Evolutionary conservation across 2,113 vertebrate species (phyloP), one percentile per base, ranked within the genome.

Genomic region (Picathartes gymnocephalus): DNA sequence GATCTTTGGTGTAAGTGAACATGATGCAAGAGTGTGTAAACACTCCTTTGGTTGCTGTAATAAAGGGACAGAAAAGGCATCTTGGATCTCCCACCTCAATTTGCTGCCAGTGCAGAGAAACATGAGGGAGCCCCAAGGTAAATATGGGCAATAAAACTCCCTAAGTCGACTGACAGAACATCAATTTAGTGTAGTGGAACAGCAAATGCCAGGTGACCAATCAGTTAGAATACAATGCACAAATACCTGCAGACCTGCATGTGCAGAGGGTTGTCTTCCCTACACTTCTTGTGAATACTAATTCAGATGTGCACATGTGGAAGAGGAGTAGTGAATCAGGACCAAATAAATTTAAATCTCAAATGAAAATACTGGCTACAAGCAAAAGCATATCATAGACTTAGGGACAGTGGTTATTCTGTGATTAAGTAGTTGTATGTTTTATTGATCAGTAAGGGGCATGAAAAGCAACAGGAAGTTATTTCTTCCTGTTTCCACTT

Each of bases 111-210:
- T 11, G 50, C 42, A 86, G 62, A 61, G 74, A 77, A 71, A 92
- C 53, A 25, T 15, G 60, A 95, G 45, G 77, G 68, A 92, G 33
- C 31, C 77, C 48, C 33, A 90, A 61, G 83, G 72, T 76, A 84
- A 90, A 95, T 81, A 53, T 14, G 53, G 93, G 82, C 85, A 92
- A 85, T 81, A 89, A 92, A 97, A 57, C 37, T 91, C 70, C 74
- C 61, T 62, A 77, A 74, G 51, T 11, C 72, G n/a, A 64, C 62
- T 51, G 68, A 58, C 80, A 40, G 56, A 73, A 6, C 57, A 71
- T 95, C 47, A 93, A 4, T 81, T 90, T 91, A 57, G 81, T 66
- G 87, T 11, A 81, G 50, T 60, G 88, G 95, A 81, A 86, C 48
- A 91, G 39, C 19, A 78, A 88, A 86, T 28, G 18, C 11, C 51